Evolutionary conservation across 2,797 vertebrate genomes (phyloP).

Genomic region (Manis javanica): DNA sequence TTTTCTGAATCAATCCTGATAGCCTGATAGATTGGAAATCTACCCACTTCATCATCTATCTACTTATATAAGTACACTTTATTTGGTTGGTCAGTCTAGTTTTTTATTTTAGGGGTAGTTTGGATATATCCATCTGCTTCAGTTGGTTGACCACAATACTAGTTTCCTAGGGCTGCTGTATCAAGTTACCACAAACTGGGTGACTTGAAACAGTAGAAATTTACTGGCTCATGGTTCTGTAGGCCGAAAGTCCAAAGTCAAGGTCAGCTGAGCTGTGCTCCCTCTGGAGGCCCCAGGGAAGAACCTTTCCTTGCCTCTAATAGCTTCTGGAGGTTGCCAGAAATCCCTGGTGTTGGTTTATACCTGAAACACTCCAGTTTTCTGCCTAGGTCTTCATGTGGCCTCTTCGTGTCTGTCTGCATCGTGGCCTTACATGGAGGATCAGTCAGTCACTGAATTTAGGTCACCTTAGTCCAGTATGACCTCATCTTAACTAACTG

Average conservation of each 20-base stretch:
- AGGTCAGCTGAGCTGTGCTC: neutral
- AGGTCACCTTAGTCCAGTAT: neutral
- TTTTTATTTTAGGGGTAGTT: neutral
- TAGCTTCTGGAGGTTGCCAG: neutral
- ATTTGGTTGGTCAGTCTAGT: neutral
- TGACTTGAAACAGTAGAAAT: neutral
- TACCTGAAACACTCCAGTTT: fast-evolving
- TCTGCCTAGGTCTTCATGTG: neutral
- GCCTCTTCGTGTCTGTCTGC: neutral
- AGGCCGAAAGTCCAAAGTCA: neutral
- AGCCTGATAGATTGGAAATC: neutral
- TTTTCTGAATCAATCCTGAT: neutral
- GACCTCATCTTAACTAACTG: neutral
- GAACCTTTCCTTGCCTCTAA: neutral
- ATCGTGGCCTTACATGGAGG: too few species aligned
- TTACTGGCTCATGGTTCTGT: neutral
- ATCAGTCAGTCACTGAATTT: neutral
- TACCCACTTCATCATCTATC: neutral
- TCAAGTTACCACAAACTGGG: neutral
- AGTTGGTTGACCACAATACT: neutral
- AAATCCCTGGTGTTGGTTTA: neutral
- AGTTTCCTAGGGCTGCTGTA: neutral
- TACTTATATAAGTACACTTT: neutral
- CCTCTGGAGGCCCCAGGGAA: neutral
- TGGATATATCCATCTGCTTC: neutral